Evolutionary conservation across 2,888 invertebrate species (phyloP), one percentile per base, ranked within the genome.

Genomic region (Halocaridina rubra): DNA sequence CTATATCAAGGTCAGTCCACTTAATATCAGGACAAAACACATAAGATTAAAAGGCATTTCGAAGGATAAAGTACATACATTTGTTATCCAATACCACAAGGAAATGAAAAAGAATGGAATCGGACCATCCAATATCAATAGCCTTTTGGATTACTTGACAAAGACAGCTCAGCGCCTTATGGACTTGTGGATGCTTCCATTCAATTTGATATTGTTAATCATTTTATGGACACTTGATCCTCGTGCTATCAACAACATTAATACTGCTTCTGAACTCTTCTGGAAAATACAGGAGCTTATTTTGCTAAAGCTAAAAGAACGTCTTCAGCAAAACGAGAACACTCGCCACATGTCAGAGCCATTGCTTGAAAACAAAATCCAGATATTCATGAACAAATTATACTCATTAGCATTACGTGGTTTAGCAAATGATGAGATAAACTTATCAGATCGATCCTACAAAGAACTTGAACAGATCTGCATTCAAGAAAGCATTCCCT

Each of bases 201-300:
- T 79, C n/a, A 79, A 79, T 30, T 22, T 79, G 13, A 30, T 79
- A 19, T 53, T 79, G n/a, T 53, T 79, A 10, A 39, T 53, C n/a
- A 46, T 46, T 16, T n/a, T 79, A 19, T 79, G 79, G 79, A 53
- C 16, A 39, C 33, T 33, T 4, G 69, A 46, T 19, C 67, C 67
- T 1, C 39, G 19, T 3, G 33, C n/a, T n/a, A 33, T 79, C 29
- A 67, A 53, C 10, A 39, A 46, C 19, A 39, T 69, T 8, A 79
- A 22, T 10, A 69, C 79, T 46, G 33, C 10, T 29, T 69, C 79
- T 3, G 19, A 19, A 13, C 69, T 79, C n/a, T 79, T 69, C 53
- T n/a, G 46, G 0, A 53, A 79, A 29, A 79, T 27, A 24, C 79
- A 79, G 67, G 30, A 29, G 22, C 64, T 79, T 3, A 7, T 79